A percentile compares a stretch with the other conserved stretches of the same genome.
These are phyloP conservation scores for Bettongia penicillata DNA, from an alignment of 2,113 vertebrate genomes.

Conservation along the genomic window DNA sequence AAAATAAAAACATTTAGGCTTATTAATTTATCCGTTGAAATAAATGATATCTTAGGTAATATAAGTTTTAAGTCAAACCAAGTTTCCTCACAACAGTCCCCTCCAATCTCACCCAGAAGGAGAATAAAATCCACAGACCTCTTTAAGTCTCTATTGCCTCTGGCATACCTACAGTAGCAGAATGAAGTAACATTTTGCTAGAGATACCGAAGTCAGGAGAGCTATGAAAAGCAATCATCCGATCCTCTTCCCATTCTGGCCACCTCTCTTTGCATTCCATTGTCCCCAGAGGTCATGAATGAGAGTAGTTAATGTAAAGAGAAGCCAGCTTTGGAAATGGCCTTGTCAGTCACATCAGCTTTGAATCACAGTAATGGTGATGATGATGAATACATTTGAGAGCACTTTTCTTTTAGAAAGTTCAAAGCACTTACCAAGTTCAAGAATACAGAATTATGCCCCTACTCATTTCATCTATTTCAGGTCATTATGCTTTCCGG, in stretches of 20 bases:
- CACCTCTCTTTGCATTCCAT: slow-evolving; percentile 45
- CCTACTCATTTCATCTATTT: not conserved
- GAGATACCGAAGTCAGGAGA: not conserved
- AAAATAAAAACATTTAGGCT: not conserved
- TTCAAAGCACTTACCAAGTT: slow-evolving; percentile 30
- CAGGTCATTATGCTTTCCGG: not conserved
- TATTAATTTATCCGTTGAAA: not conserved
- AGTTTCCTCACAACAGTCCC: not conserved
- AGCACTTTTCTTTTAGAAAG: slow-evolving; percentile 27
- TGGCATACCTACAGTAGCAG: not conserved
- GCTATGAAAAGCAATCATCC: slow-evolving; percentile 43
- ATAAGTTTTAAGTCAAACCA: not conserved
- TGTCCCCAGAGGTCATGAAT: slow-evolving; percentile 62
- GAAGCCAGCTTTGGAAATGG: slow-evolving; percentile 51
- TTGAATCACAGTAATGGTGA: slow-evolving; percentile 58
- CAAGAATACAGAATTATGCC: slow-evolving; percentile 39
- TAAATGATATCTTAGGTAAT: not conserved
- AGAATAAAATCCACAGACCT: not conserved
- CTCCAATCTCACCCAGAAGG: not conserved
- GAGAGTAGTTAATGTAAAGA: slow-evolving; percentile 42
- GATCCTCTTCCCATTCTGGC: not conserved
- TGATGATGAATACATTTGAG: slow-evolving; percentile 37
- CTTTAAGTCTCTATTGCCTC: not conserved
- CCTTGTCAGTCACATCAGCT: slow-evolving; percentile 40
- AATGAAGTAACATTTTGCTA: slow-evolving; percentile 7